phyloP scores from a whole-genome alignment of 2,113 vertebrate genomes.

The Xenopus tropicalis region DNA sequence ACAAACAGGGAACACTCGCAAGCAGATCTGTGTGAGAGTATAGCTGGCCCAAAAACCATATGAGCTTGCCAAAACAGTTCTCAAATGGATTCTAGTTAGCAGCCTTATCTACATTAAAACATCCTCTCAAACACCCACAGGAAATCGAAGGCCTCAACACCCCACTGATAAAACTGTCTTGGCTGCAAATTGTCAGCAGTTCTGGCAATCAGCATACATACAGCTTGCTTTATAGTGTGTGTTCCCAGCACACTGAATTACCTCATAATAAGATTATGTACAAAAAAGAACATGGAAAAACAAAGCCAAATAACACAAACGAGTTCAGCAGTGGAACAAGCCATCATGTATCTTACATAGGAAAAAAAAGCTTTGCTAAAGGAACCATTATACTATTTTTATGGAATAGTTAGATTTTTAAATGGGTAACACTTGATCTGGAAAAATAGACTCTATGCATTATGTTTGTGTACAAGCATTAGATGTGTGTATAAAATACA shows the following conservation, averaged over 20 bases:
- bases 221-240: not conserved
- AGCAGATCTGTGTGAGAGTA: too few relatives aligned
- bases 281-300: not conserved
- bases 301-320: not conserved
- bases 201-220: constrained; percentile 21
- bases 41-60: not conserved
- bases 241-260: not conserved
- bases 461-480: too few relatives aligned
- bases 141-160: constrained; percentile 36
- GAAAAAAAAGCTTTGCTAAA: too few relatives aligned
- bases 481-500: too few relatives aligned
- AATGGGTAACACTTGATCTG: too few relatives aligned
- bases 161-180: constrained; percentile 20
- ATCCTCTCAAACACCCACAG: constrained; percentile 37
- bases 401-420: too few relatives aligned
- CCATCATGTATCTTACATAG: too few relatives aligned
- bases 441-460: too few relatives aligned
- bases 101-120: constrained; percentile 26
- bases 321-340: not conserved
- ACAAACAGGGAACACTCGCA: too few relatives aligned
- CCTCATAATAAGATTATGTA: not conserved
- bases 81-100: not conserved
- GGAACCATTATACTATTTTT: too few relatives aligned
- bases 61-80: constrained; percentile 7
- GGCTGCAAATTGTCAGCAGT: constrained; percentile 10